Conservation (phyloP, 2,113 vertebrate genomes). For the Aldabrachelys gigantea region DNA sequence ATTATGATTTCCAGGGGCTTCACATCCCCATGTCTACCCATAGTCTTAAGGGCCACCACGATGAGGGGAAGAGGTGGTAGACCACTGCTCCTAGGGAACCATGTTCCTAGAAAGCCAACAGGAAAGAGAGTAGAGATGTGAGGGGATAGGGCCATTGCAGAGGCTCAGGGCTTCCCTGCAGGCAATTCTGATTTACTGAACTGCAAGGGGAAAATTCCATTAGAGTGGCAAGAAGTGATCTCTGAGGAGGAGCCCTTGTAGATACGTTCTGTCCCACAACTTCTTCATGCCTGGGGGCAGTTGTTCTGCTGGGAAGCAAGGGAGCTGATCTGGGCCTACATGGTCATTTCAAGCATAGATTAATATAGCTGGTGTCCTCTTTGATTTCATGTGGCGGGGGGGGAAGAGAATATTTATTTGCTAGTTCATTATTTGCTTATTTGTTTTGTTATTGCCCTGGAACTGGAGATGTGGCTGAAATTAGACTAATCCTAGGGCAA, state of each 20-base stretch:
- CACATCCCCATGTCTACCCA: neutral
- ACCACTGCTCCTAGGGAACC: neutral
- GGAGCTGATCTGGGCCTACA: neutral
- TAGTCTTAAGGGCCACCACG: neutral
- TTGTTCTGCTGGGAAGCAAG: neutral
- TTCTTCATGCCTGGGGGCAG: neutral
- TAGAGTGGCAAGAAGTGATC: neutral
- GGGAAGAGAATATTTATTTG: neutral
- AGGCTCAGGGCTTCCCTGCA: neutral
- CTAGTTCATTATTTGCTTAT: neutral
- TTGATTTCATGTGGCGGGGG: neutral
- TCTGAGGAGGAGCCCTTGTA: neutral
- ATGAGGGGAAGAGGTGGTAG: neutral
- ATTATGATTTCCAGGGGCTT: neutral
- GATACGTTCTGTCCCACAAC: neutral
- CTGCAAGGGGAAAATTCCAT: neutral
- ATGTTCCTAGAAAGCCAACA: neutral
- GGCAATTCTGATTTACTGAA: neutral
- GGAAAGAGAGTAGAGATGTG: neutral
- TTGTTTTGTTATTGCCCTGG: neutral
- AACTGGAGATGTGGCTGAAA: neutral
- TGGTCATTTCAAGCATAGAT: neutral
- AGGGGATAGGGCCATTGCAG: neutral
- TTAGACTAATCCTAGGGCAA: slow-evolving; percentile 1
- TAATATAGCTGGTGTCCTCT: neutral